A percentile compares a stretch with the other conserved stretches of the same genome.
phyloP scores from a whole-genome alignment of 2,888 invertebrate species.

The Adineta ricciae region DNA sequence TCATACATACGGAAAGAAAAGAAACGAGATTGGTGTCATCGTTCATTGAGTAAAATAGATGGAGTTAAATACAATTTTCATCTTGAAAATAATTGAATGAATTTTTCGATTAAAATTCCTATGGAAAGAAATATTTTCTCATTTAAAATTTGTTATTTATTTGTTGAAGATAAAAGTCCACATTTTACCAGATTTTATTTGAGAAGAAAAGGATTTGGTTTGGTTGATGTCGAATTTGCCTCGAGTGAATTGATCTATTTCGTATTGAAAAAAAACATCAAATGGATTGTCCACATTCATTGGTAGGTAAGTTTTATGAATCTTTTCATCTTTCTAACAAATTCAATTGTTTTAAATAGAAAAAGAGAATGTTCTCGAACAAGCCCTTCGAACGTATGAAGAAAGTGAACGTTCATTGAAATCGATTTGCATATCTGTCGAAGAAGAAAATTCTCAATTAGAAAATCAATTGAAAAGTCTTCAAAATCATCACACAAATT shows the following conservation, averaged over 20 bases:
- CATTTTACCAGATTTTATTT: too few species aligned
- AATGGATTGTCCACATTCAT: not conserved
- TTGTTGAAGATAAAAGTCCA: not conserved
- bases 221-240: not conserved
- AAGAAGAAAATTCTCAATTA: not conserved
- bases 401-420: not conserved
- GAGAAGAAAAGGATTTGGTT: too few species aligned
- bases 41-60: not conserved
- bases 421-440: not conserved
- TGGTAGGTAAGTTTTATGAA: not conserved
- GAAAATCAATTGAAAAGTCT: not conserved
- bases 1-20: too few species aligned
- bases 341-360: not conserved
- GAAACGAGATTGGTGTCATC: too few species aligned
- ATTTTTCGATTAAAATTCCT: not conserved
- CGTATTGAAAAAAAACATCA: too few species aligned
- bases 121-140: too few species aligned
- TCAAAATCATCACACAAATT: not conserved
- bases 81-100: not conserved
- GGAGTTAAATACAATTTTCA: not conserved
- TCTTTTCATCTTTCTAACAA: too few species aligned
- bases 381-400: not conserved
- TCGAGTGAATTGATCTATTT: not conserved
- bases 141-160: not conserved
- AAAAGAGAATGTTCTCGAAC: not conserved